Evolutionary conservation across 1,140 invertebrate species (phyloP).

Genomic region (Drosophila littoralis): DNA sequence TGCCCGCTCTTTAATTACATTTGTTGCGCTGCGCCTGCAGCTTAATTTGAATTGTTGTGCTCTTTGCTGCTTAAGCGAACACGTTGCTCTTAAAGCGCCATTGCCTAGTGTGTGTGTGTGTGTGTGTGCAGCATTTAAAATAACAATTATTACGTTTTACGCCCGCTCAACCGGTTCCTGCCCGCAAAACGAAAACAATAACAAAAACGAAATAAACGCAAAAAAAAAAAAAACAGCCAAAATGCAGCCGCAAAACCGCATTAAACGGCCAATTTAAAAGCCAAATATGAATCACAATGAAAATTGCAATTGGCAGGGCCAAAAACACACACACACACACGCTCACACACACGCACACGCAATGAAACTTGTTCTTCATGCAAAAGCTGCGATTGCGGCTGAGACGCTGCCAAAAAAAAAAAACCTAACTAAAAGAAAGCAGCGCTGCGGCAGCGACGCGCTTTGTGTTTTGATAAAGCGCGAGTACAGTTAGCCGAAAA

Average conservation of each 20-base stretch:
- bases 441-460: slow-evolving; percentile 13
- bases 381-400: slow-evolving; percentile 8
- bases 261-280: slow-evolving; percentile 43
- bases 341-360: neutral
- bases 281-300: slow-evolving; percentile 52
- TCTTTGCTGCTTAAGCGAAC: neutral
- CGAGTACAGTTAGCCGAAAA: slow-evolving; percentile 46
- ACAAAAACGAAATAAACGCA: slow-evolving; percentile 18
- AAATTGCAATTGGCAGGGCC: slow-evolving; percentile 43
- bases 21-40: slow-evolving; percentile 15
- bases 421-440: slow-evolving; percentile 31
- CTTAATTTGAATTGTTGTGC: slow-evolving; percentile 14
- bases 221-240: slow-evolving; percentile 4
- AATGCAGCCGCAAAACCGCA: slow-evolving; percentile 16
- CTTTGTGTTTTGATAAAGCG: slow-evolving; percentile 11
- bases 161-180: slow-evolving; percentile 43
- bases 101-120: too few species aligned
- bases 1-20: slow-evolving; percentile 6
- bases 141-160: slow-evolving; percentile 38
- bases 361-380: slow-evolving; percentile 43
- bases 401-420: slow-evolving; percentile 31
- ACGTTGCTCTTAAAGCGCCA: neutral
- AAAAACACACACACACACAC: slow-evolving; percentile 21
- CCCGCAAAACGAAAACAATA: slow-evolving; percentile 38
- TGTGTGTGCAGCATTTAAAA: slow-evolving; percentile 18